Conservation (phyloP, 2,888 invertebrate species). For the Drosophila stalkeri region DNA sequence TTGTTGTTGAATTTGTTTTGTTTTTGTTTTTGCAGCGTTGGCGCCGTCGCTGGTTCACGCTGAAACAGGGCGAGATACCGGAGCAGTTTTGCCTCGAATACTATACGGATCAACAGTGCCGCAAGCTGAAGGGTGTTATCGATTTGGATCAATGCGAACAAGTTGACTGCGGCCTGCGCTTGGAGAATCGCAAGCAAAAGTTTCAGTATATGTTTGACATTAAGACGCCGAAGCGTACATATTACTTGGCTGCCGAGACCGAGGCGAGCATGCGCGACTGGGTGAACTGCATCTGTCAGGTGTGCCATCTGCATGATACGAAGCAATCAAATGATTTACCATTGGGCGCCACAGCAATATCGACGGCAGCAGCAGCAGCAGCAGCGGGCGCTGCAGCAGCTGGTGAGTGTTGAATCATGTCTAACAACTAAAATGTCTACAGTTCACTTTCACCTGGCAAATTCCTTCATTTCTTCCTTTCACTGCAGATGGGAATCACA, state of each 20-base stretch:
- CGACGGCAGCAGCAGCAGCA: constrained; percentile 34
- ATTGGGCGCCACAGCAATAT: constrained; percentile 58
- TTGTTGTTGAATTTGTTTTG: constrained; percentile 32
- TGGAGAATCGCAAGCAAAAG: constrained; percentile 92
- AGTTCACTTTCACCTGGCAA: constrained; percentile 38
- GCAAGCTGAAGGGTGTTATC: constrained; percentile 94
- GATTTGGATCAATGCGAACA: constrained; percentile 98
- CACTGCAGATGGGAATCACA: constrained; percentile 71
- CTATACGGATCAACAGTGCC: constrained; percentile 94
- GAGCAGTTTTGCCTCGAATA: constrained; percentile 97
- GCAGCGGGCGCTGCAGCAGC: constrained; percentile 27
- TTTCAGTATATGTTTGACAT: constrained; percentile 95
- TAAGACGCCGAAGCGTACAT: constrained; percentile 94
- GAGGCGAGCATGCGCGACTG: constrained; percentile 97
- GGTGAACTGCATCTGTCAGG: constrained; percentile 97
- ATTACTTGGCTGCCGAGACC: constrained; percentile 96
- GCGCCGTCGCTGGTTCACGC: constrained; percentile 97
- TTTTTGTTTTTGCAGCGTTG: constrained; percentile 89
- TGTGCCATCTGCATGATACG: constrained; percentile 92
- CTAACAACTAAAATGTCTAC: constrained; percentile 25
- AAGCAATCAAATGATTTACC: constrained; percentile 83
- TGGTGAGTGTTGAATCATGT: constrained; percentile 40
- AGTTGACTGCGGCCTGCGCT: constrained; percentile 93
- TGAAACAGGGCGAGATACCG: constrained; percentile 96
- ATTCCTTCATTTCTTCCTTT: background rate